Evolutionary conservation across 30 jellyfish, hydroid and myxozoan genomes (phyloP).

Genomic region (Sanderia malayensis): DNA sequence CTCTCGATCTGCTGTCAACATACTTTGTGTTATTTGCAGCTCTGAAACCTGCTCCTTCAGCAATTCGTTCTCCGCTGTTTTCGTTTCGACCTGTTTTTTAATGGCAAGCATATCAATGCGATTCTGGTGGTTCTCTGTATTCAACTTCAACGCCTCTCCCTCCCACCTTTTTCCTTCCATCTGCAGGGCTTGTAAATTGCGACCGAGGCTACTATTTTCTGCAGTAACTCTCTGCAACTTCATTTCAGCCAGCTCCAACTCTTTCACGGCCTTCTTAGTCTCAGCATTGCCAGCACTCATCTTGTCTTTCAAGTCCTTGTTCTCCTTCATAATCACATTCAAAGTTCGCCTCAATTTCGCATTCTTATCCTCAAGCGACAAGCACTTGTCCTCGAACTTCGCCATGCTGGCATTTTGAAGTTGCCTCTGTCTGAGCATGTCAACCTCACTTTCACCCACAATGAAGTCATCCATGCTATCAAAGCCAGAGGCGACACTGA

Average conservation of each 20-base stretch:
- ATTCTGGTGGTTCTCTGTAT: slow-evolving; percentile 33
- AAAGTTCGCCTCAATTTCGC: slow-evolving; percentile 55
- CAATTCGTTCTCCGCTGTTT: slow-evolving; percentile 50
- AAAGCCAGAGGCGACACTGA: slow-evolving; percentile 35
- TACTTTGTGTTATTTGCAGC: slow-evolving; percentile 24
- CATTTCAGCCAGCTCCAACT: slow-evolving; percentile 19
- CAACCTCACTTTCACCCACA: slow-evolving; percentile 28
- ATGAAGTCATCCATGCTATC: slow-evolving; percentile 50
- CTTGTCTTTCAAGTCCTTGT: slow-evolving; percentile 60
- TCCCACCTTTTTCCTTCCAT: slow-evolving; percentile 28
- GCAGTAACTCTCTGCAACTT: slow-evolving; percentile 21
- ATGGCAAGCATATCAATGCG: slow-evolving; percentile 38
- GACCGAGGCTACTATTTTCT: slow-evolving; percentile 23
- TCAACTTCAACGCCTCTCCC: slow-evolving; percentile 22
- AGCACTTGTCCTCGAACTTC: slow-evolving; percentile 63
- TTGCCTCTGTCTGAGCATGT: slow-evolving; percentile 34
- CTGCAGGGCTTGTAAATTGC: slow-evolving; percentile 21
- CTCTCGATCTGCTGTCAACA: slow-evolving; percentile 38
- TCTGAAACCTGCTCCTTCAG: slow-evolving; percentile 45
- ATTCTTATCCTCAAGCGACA: slow-evolving; percentile 51
- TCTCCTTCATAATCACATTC: slow-evolving; percentile 67
- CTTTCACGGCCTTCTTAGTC: slow-evolving; percentile 38
- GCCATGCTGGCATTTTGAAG: slow-evolving; percentile 17
- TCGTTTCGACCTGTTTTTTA: slow-evolving; percentile 38
- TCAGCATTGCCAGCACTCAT: slow-evolving; percentile 43